Evolutionary conservation across 1,140 invertebrate species (phyloP).

Genomic region (Anastrepha ludens): DNA sequence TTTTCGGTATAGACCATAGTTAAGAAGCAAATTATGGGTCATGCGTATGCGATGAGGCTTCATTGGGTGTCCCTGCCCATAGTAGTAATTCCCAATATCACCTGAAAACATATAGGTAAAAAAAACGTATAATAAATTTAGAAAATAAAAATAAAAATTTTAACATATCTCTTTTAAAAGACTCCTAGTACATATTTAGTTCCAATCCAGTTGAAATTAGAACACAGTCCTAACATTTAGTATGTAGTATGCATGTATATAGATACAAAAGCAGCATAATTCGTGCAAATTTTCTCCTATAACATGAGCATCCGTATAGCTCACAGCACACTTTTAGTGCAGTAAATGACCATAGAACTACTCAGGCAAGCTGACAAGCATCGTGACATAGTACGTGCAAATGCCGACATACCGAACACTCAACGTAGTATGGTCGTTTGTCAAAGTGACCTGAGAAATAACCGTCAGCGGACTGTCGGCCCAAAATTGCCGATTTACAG

Average conservation of each 20-base stretch:
- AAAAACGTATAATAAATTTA: slow-evolving; percentile 23
- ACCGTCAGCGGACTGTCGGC: slow-evolving; percentile 68
- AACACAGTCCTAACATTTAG: background rate
- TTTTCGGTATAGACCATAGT: slow-evolving; percentile 99
- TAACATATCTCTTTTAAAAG: background rate
- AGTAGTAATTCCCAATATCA: slow-evolving; percentile 99
- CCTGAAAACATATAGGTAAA: slow-evolving; percentile 77
- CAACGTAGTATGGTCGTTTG: slow-evolving; percentile 58
- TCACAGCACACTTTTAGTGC: slow-evolving; percentile 29
- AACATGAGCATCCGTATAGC: slow-evolving; percentile 2
- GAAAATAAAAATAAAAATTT: background rate
- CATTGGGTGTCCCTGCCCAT: slow-evolving; percentile 99
- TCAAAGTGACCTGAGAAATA: slow-evolving; percentile 63
- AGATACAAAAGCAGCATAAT: background rate
- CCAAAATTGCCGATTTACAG: slow-evolving; percentile 64
- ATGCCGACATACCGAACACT: background rate
- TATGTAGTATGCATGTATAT: background rate
- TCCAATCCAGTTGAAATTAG: background rate
- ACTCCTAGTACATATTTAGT: too few species aligned
- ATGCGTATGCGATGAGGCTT: slow-evolving; percentile 99
- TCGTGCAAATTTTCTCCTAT: background rate
- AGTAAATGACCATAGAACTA: background rate
- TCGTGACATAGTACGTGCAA: slow-evolving; percentile 53
- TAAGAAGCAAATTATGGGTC: slow-evolving; percentile 98
- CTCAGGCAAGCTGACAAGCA: background rate